A percentile compares a stretch with the other conserved stretches of the same genome.
Evolutionary conservation across 2,113 vertebrate genomes (phyloP).

Genomic region (Heterochromis multidens): DNA sequence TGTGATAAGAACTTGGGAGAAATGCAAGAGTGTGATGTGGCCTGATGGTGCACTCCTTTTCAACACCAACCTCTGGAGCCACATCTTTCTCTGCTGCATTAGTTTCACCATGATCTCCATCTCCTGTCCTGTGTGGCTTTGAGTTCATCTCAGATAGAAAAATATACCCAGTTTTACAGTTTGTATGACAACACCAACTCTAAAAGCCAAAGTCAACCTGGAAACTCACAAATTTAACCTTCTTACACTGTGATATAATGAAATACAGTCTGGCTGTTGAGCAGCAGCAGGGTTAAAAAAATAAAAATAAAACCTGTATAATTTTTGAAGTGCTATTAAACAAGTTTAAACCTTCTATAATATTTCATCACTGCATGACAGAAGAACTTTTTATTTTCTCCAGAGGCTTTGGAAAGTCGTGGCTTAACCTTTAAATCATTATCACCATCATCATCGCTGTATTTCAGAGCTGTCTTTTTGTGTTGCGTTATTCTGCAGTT

Average conservation of each 20-base stretch:
- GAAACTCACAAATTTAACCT: background rate
- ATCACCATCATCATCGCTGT: background rate
- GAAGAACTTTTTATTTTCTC: background rate
- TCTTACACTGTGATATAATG: background rate
- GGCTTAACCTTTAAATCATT: background rate
- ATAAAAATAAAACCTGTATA: background rate
- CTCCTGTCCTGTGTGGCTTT: background rate
- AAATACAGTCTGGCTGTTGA: background rate
- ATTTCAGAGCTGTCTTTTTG: background rate
- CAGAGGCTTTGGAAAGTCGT: background rate
- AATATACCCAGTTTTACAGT: background rate
- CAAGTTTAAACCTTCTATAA: background rate
- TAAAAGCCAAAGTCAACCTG: background rate
- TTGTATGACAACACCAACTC: background rate
- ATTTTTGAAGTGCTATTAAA: background rate
- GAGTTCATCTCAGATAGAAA: background rate
- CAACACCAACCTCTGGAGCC: background rate
- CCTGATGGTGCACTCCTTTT: background rate
- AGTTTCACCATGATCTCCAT: background rate
- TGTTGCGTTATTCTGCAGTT: background rate
- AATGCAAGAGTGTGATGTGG: background rate
- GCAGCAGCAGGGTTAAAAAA: background rate
- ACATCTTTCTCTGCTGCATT: accelerated
- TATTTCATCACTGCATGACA: background rate
- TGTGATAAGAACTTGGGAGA: background rate